Percentiles rank a stretch among this genome's conserved stretches.
phyloP scores from a whole-genome alignment of 2,113 vertebrate species.

The Mirounga angustirostris region DNA sequence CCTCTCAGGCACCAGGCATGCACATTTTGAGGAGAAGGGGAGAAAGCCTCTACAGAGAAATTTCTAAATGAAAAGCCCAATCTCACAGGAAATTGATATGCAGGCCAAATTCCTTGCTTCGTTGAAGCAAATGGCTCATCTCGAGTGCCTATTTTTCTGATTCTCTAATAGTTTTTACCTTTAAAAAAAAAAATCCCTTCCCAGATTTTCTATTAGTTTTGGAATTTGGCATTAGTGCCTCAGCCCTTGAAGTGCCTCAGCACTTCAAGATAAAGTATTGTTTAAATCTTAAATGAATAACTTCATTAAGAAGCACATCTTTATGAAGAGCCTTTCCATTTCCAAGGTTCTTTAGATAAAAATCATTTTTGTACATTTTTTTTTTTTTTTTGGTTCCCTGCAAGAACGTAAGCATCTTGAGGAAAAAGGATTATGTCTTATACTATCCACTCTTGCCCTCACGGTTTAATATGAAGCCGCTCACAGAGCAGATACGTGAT shows the following conservation, averaged over 20 bases:
- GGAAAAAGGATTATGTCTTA: not conserved
- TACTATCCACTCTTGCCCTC: not conserved
- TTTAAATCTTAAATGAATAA: conserved; percentile 14
- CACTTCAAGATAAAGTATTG: not conserved
- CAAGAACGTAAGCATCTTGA: not conserved
- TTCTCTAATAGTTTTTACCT: not conserved
- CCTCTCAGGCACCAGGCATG: not conserved
- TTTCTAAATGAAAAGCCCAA: not conserved
- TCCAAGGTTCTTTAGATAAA: not conserved
- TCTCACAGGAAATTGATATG: conserved; percentile 15
- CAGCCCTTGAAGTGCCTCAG: not conserved
- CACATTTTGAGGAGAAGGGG: not conserved
- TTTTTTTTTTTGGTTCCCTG: not conserved
- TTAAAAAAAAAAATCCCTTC: not conserved
- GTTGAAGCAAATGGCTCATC: not conserved
- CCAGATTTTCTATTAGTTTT: not conserved
- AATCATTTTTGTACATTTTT: not conserved
- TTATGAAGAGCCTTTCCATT: not conserved
- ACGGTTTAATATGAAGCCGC: not conserved
- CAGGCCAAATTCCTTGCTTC: not conserved
- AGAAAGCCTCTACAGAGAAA: not conserved
- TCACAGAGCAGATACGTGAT: not conserved
- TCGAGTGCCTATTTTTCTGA: not conserved
- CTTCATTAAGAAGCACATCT: not conserved
- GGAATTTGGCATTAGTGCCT: conserved; percentile 1